Percentiles rank a stretch among this genome's conserved stretches.
phyloP scores from a whole-genome alignment of 2,797 vertebrate genomes.

The Iguana delicatissima region DNA sequence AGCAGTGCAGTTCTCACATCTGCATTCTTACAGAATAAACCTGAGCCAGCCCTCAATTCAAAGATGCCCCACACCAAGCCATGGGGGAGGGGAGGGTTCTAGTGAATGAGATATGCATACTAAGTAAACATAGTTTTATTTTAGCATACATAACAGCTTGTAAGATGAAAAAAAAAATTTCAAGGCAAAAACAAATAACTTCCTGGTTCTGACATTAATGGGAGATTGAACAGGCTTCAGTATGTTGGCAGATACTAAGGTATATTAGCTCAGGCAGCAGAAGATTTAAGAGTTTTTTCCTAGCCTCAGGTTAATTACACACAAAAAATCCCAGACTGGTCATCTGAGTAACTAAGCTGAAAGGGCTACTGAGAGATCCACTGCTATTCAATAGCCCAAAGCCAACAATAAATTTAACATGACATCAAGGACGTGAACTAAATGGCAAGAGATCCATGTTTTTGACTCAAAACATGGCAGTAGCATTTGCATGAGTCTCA shows the following conservation, averaged over 20 bases:
- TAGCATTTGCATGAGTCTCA: neutral
- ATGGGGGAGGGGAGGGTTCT: too few relatives aligned
- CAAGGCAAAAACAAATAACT: neutral
- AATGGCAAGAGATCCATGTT: neutral
- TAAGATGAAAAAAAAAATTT: constrained; percentile 6
- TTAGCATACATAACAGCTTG: neutral
- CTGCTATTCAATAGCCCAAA: constrained; percentile 10
- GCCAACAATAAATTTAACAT: constrained; percentile 27
- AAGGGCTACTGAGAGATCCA: constrained; percentile 14
- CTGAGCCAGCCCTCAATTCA: neutral
- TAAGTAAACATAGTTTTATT: constrained; percentile 12
- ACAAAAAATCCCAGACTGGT: neutral
- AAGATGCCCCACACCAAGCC: neutral
- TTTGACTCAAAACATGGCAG: neutral
- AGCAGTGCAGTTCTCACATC: neutral
- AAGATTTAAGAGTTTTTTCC: neutral
- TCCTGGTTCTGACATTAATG: neutral
- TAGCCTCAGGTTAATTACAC: neutral
- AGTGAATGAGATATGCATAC: neutral
- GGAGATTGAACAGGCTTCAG: neutral
- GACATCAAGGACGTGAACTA: neutral
- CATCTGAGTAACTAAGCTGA: constrained; percentile 14
- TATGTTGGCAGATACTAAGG: neutral
- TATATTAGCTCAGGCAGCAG: neutral
- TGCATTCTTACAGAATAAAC: neutral